Evolutionary conservation across 1,140 invertebrate species (phyloP).

Genomic region (Lordiphosa stackelbergi): DNA sequence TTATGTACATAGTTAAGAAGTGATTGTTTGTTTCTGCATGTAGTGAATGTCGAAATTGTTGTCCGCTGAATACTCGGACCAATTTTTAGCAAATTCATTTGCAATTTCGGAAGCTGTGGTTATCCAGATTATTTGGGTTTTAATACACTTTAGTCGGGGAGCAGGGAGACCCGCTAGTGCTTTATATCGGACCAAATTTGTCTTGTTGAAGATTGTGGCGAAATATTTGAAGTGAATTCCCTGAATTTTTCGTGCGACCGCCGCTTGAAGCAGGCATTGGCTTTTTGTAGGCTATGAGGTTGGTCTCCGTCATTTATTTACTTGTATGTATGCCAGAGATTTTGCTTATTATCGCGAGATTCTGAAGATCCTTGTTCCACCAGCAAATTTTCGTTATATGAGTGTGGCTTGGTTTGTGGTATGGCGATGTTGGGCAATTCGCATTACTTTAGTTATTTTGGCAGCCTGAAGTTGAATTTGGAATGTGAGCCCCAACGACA

Average conservation of each 20-base stretch:
- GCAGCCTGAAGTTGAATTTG: too few relatives aligned
- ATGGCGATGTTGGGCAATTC: conserved; percentile 7
- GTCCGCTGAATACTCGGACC: too few relatives aligned
- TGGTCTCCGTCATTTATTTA: conserved; percentile 3
- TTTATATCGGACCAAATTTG: conserved; percentile 23
- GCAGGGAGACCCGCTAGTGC: conserved; percentile 8
- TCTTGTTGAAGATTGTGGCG: conserved; percentile 10
- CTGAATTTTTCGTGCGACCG: conserved; percentile 4
- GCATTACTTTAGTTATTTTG: conserved; percentile 12
- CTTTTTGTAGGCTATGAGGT: conserved; percentile 5
- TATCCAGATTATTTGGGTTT: conserved; percentile 2
- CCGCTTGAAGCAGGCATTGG: conserved; percentile 7
- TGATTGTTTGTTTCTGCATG: too few relatives aligned
- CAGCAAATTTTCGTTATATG: conserved; percentile 4
- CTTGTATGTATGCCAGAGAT: conserved; percentile 6
- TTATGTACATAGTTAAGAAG: too few relatives aligned
- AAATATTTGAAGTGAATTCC: conserved; percentile 12
- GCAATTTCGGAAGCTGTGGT: conserved; percentile 9
- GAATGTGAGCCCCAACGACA: too few relatives aligned
- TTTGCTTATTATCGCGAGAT: conserved; percentile 17
- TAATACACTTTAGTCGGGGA: conserved; percentile 4
- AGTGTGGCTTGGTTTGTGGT: conserved; percentile 10
- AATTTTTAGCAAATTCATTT: too few relatives aligned
- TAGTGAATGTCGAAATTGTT: too few relatives aligned
- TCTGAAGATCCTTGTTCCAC: conserved; percentile 15